Percentiles rank a stretch among this genome's conserved stretches.
These are phyloP conservation scores for Xenopus borealis DNA, from an alignment of 2,113 vertebrate species.

Conservation along the genomic window DNA sequence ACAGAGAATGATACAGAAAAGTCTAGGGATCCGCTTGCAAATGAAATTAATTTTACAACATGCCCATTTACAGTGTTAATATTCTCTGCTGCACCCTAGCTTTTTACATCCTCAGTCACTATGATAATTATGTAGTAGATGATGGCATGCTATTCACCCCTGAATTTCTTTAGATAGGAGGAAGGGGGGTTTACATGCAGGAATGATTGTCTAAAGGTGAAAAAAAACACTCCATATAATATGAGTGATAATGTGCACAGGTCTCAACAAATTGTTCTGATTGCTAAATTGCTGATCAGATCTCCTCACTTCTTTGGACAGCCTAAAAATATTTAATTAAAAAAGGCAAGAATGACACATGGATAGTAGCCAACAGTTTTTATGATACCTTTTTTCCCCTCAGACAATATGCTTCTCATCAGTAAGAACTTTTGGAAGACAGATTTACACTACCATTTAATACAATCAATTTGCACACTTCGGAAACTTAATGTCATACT, in stretches of 20 bases:
- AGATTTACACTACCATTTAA: constrained; percentile 2
- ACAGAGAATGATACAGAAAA: no score
- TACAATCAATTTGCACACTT: not conserved
- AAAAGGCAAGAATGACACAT: not conserved
- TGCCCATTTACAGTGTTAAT: no score
- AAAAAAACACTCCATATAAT: not conserved
- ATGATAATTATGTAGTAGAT: no score
- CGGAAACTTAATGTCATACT: not conserved
- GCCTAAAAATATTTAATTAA: not conserved
- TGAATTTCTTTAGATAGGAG: no score
- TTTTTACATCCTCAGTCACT: no score
- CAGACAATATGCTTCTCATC: not conserved
- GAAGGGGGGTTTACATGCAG: no score
- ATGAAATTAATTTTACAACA: no score
- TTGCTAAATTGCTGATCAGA: not conserved
- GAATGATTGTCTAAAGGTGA: no score
- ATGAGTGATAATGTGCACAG: not conserved
- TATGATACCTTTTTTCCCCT: not conserved
- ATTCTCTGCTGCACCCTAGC: no score
- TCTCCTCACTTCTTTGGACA: not conserved
- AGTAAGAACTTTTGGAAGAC: not conserved
- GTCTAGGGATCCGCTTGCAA: no score
- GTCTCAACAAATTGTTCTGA: not conserved
- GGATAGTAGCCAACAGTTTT: not conserved
- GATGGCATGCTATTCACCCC: no score